A percentile compares a stretch with the other conserved stretches of the same genome.
Conservation (phyloP, 2,113 vertebrate genomes). For the Capra hircus region DNA sequence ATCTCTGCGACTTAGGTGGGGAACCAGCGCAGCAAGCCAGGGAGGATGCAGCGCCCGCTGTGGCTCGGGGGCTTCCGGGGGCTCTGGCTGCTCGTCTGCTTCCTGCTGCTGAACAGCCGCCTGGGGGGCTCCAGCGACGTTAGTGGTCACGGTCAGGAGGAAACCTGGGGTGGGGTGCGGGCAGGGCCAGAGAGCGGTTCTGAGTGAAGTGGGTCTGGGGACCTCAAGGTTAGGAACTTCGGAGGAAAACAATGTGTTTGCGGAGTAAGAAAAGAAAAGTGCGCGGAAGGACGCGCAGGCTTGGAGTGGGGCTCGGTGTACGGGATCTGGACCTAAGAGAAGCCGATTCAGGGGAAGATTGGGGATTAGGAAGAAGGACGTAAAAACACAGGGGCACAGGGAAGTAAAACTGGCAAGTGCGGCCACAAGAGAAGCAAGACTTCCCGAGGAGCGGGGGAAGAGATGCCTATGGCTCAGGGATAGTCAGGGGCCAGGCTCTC, state of each 20-base stretch:
- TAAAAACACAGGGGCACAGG: background rate
- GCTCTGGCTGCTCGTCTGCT: background rate
- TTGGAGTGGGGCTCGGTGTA: background rate
- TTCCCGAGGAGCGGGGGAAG: background rate
- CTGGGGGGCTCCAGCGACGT: slow-evolving; percentile 39
- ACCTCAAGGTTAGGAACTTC: background rate
- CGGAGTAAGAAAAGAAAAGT: background rate
- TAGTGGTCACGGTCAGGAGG: slow-evolving; percentile 21
- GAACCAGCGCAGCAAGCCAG: accelerated
- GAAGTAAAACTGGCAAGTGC: background rate
- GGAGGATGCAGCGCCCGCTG: background rate
- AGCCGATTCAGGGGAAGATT: background rate
- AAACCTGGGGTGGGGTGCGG: background rate
- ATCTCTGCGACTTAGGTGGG: background rate
- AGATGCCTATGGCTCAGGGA: background rate
- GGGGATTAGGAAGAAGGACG: background rate
- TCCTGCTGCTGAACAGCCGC: slow-evolving; percentile 6
- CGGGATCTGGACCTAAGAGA: background rate
- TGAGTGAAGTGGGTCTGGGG: background rate
- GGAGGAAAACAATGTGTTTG: slow-evolving; percentile 7
- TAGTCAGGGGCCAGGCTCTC: background rate
- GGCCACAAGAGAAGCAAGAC: background rate
- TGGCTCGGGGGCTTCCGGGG: background rate
- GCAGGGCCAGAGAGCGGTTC: background rate
- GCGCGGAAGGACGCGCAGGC: background rate